Evolutionary conservation across 2,113 vertebrate species (phyloP).

Genomic region (Thryonomys swinderianus): DNA sequence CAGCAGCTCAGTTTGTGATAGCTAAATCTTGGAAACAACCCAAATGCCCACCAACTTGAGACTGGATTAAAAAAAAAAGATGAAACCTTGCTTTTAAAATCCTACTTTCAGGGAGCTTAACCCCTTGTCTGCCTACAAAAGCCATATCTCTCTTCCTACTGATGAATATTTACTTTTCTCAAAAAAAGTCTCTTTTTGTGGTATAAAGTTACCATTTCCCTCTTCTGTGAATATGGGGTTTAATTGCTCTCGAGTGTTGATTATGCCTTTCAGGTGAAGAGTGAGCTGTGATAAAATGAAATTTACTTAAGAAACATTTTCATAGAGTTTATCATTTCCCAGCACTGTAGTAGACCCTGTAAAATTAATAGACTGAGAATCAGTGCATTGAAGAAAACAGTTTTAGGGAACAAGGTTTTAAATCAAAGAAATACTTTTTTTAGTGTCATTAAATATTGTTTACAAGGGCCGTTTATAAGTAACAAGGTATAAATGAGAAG

Average conservation of each 20-base stretch:
- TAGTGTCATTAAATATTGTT: not conserved
- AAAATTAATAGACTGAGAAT: not conserved
- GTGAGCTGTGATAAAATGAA: not conserved
- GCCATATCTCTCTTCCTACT: not conserved
- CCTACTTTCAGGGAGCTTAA: not conserved
- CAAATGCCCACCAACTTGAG: too few species aligned
- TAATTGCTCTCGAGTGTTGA: not conserved
- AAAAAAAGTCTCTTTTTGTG: not conserved
- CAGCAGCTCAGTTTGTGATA: too few species aligned
- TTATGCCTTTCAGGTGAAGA: not conserved
- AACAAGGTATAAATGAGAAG: not conserved
- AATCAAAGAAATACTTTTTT: not conserved
- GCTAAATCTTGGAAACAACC: too few species aligned
- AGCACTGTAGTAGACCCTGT: not conserved
- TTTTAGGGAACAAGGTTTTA: not conserved
- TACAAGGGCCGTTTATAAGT: not conserved
- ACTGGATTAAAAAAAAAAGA: too few species aligned
- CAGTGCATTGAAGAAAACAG: not conserved
- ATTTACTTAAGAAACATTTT: not conserved
- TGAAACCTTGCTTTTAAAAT: not conserved
- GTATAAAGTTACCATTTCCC: not conserved
- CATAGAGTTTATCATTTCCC: not conserved
- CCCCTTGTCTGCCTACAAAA: not conserved
- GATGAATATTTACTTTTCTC: not conserved
- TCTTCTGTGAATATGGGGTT: not conserved